phyloP scores from a whole-genome alignment of 2,113 vertebrate genomes.

The Indri indri region DNA sequence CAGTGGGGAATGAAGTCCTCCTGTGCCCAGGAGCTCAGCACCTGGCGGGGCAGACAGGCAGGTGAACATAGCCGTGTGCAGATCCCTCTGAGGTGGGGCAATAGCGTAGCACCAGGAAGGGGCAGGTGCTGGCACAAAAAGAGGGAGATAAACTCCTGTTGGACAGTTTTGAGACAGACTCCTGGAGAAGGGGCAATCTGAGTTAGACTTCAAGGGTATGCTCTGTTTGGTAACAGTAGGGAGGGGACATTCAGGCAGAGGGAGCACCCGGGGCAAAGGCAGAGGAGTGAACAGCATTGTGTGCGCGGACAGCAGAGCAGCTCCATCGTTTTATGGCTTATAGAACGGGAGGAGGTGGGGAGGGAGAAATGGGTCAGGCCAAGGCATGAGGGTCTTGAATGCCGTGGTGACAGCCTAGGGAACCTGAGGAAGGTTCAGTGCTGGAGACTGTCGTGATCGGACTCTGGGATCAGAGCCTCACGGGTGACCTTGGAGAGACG shows the following conservation, averaged over 20 bases:
- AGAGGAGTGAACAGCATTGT: neutral
- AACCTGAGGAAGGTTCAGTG: fast-evolving
- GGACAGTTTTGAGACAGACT: neutral
- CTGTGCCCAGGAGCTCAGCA: fast-evolving
- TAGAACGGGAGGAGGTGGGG: neutral
- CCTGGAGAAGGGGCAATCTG: neutral
- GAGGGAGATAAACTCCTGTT: too few relatives aligned
- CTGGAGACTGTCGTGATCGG: neutral
- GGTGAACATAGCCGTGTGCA: fast-evolving
- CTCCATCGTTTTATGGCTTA: neutral
- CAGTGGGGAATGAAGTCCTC: neutral
- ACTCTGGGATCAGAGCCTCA: neutral
- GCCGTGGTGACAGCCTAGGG: neutral
- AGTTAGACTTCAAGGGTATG: neutral
- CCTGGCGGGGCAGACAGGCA: neutral
- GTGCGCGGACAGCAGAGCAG: neutral
- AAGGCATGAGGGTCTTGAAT: neutral
- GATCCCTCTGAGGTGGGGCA: neutral
- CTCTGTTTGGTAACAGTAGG: too few relatives aligned
- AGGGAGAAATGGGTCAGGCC: neutral
- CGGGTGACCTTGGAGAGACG: neutral
- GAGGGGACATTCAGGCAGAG: neutral
- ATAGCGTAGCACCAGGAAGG: neutral
- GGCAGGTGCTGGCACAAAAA: neutral
- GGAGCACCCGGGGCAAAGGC: neutral